phyloP scores from a whole-genome alignment of 2,888 invertebrate genomes.

The Dolomedes plantarius region DNA sequence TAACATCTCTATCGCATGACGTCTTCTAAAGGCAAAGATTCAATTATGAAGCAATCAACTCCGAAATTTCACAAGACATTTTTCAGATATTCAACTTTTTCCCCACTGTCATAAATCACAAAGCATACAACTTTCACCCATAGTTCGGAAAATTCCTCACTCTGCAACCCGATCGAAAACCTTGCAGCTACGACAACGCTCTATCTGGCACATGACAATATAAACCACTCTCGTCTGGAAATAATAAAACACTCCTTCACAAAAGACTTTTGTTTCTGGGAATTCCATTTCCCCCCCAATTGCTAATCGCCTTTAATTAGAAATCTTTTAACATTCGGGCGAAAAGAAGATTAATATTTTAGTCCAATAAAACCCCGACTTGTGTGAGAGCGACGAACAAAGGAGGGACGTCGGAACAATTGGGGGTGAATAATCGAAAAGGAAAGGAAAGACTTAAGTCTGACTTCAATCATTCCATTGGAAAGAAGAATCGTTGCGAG shows the following conservation, averaged over 20 bases:
- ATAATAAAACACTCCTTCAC: conserved; percentile 11
- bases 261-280: background rate
- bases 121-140: too few relatives aligned
- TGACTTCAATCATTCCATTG: conserved; percentile 4
- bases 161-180: too few relatives aligned
- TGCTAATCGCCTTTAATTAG: conserved; percentile 2
- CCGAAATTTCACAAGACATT: too few relatives aligned
- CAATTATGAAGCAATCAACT: too few relatives aligned
- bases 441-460: background rate
- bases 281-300: background rate
- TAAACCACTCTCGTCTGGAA: too few relatives aligned
- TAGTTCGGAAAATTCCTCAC: too few relatives aligned
- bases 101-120: too few relatives aligned
- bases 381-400: background rate
- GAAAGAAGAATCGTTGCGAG: conserved; percentile 10
- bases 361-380: background rate
- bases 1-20: too few relatives aligned
- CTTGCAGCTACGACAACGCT: too few relatives aligned
- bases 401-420: background rate
- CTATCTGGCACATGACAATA: too few relatives aligned
- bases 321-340: background rate
- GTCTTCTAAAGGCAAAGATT: too few relatives aligned
- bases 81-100: too few relatives aligned
- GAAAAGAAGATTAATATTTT: conserved; percentile 8
- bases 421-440: background rate